Conservation (phyloP, 2,113 vertebrate species). For the Tenebrosternarchus preto region DNA sequence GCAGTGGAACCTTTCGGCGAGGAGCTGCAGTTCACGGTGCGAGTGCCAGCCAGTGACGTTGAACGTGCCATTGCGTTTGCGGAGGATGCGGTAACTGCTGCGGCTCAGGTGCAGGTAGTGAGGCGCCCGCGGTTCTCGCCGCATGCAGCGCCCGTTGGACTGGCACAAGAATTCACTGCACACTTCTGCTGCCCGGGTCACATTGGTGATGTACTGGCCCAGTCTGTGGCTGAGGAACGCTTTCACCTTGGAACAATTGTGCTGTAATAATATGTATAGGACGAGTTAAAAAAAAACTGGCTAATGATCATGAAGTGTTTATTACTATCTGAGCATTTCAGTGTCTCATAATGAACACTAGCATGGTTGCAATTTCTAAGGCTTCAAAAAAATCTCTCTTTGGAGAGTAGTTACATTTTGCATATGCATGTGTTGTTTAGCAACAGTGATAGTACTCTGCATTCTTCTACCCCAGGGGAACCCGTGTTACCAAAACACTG, state of each 20-base stretch:
- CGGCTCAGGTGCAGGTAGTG: constrained; percentile 77
- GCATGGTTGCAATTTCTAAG: not conserved
- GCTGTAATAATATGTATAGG: constrained; percentile 57
- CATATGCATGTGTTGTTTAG: not conserved
- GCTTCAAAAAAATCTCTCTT: not conserved
- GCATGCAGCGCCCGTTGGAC: constrained; percentile 68
- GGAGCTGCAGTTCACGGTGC: constrained; percentile 64
- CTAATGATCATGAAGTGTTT: not conserved
- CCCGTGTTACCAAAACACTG: not conserved
- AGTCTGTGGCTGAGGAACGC: constrained; percentile 71
- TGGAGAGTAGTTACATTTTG: not conserved
- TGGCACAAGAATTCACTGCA: constrained; percentile 75
- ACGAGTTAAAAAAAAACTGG: not conserved
- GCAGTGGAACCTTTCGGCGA: constrained; percentile 72
- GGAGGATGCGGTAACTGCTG: constrained; percentile 66
- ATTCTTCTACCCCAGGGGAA: not conserved
- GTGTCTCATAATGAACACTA: not conserved
- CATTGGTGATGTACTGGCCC: constrained; percentile 75
- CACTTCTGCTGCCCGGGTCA: constrained; percentile 75
- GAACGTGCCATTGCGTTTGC: constrained; percentile 62
- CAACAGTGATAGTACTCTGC: not conserved
- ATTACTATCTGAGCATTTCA: not conserved
- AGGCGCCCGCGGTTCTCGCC: constrained; percentile 62
- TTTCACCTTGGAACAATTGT: constrained; percentile 76
- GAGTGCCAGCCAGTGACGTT: constrained; percentile 68